Percentiles rank a stretch among this genome's conserved stretches.
phyloP scores from a whole-genome alignment of 2,113 vertebrate species.

The Shinisaurus crocodilurus region DNA sequence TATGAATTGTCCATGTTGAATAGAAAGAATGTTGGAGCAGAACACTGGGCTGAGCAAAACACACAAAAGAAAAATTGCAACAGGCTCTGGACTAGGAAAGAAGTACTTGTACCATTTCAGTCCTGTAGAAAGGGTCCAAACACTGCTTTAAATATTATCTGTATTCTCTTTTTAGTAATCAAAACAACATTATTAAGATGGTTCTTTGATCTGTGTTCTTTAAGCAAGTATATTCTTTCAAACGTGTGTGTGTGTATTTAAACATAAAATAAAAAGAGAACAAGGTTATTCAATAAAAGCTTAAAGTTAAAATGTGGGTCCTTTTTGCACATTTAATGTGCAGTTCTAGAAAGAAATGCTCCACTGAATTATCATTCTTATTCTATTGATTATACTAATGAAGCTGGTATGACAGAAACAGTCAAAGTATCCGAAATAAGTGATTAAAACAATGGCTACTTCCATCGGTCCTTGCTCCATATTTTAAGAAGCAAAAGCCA shows the following conservation, averaged over 20 bases:
- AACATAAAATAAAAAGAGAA: neutral
- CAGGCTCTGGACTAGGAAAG: neutral
- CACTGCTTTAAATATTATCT: neutral
- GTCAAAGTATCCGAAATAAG: constrained; percentile 35
- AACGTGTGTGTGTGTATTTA: neutral
- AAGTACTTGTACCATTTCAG: neutral
- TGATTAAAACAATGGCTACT: constrained; percentile 50
- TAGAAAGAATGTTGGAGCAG: neutral
- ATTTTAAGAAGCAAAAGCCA: constrained; percentile 62
- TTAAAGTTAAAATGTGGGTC: neutral
- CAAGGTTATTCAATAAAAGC: constrained; percentile 48
- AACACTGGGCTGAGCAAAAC: neutral
- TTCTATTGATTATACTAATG: constrained; percentile 50
- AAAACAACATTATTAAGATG: neutral
- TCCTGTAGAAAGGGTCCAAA: neutral
- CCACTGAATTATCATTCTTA: constrained; percentile 18
- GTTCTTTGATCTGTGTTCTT: neutral
- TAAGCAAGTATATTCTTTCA: neutral
- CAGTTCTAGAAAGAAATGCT: constrained; percentile 35
- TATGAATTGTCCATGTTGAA: neutral
- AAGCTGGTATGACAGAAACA: constrained; percentile 20
- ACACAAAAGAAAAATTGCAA: neutral
- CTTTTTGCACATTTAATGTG: constrained; percentile 31
- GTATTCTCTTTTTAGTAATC: neutral
- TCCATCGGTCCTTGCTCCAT: constrained; percentile 49